Percentiles rank a stretch among this genome's conserved stretches.
Conservation (phyloP, 2,113 vertebrate genomes). For the Mugil cephalus region DNA sequence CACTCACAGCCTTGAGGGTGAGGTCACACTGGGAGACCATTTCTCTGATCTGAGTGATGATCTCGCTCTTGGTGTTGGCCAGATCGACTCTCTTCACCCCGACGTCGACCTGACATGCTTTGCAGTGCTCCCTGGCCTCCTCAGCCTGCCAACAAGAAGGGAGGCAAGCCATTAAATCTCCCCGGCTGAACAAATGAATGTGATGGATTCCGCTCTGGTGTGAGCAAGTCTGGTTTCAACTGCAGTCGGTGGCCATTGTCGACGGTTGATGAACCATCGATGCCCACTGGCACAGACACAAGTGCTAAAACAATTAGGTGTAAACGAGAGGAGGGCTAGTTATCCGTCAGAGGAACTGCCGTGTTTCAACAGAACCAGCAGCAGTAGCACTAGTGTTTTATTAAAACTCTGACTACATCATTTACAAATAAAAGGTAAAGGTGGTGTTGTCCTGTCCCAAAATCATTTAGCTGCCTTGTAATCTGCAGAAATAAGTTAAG, state of each 20-base stretch:
- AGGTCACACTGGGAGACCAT: constrained; percentile 97
- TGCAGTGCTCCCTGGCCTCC: constrained; percentile 93
- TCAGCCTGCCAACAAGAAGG: constrained; percentile 84
- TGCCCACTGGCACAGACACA: not conserved
- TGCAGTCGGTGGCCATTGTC: not conserved
- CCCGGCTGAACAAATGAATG: too few relatives aligned
- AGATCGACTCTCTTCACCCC: constrained; percentile 89
- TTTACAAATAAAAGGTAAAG: too few relatives aligned
- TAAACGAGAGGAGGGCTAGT: too few relatives aligned
- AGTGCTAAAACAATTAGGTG: not conserved
- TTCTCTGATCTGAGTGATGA: constrained; percentile 91
- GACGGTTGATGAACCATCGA: not conserved
- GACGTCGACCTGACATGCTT: constrained; percentile 89
- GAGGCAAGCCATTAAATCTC: not conserved
- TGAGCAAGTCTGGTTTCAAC: not conserved
- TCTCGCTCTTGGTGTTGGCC: constrained; percentile 91
- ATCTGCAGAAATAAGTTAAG: not conserved
- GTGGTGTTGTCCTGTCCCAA: too few relatives aligned
- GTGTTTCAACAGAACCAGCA: too few relatives aligned
- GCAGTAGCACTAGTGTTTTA: too few relatives aligned
- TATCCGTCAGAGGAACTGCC: too few relatives aligned
- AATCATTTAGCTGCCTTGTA: too few relatives aligned
- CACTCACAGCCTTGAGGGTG: constrained; percentile 95
- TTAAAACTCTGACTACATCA: too few relatives aligned
- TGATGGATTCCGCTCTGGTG: not conserved